phyloP scores from a whole-genome alignment of 2,797 vertebrate species.

The Mormyrus proboscirostris region DNA sequence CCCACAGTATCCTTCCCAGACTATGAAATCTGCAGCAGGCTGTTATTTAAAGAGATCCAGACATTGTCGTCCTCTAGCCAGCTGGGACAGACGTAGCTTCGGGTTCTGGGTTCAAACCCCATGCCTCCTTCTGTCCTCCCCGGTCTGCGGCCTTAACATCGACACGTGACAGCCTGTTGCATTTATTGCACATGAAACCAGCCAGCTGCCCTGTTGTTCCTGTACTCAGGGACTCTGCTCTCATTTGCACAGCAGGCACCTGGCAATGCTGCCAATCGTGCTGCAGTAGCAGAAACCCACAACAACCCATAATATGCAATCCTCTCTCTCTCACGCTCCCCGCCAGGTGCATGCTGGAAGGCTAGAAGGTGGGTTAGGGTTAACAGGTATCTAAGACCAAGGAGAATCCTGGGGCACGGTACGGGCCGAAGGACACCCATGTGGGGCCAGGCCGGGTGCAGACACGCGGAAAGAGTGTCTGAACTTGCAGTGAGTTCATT shows the following conservation, averaged over 20 bases:
- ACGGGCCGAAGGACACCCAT: neutral
- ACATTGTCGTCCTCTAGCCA: neutral
- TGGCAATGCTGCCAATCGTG: neutral
- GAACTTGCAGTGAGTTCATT: neutral
- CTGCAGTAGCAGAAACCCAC: neutral
- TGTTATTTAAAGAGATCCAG: neutral
- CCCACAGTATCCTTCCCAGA: conserved; percentile 9
- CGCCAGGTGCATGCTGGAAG: neutral
- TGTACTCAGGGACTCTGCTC: neutral
- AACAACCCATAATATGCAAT: neutral
- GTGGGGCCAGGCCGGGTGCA: neutral
- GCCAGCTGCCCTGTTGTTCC: neutral
- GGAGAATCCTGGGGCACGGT: neutral
- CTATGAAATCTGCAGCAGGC: neutral
- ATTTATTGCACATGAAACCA: neutral
- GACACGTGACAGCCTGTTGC: neutral
- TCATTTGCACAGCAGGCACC: neutral
- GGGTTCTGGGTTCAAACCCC: neutral
- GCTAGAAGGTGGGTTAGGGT: neutral
- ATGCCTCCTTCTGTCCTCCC: neutral
- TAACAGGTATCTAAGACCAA: neutral
- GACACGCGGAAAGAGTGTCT: neutral
- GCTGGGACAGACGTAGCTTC: neutral
- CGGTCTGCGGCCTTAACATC: neutral
- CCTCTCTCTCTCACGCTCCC: neutral